Percentiles rank a stretch among this genome's conserved stretches.
These are phyloP conservation scores for Dusona sp. DNA, from an alignment of 2,888 invertebrate species.

Conservation along the genomic window DNA sequence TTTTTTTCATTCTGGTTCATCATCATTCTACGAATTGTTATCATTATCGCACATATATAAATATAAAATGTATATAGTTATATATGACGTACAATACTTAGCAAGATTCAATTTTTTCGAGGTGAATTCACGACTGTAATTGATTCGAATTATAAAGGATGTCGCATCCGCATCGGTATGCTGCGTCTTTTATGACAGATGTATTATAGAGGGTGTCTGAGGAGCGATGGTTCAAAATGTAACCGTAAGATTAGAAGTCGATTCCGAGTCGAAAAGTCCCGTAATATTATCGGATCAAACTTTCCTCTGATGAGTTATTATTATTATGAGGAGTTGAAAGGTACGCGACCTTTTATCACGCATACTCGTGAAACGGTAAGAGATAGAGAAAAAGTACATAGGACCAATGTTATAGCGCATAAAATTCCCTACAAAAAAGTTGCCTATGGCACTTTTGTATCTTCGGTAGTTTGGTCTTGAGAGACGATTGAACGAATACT, in stretches of 20 bases:
- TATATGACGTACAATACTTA: not conserved
- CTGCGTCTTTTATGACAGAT: slow-evolving; percentile 11
- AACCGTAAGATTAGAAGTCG: not conserved
- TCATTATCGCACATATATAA: not conserved
- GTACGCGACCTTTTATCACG: not conserved
- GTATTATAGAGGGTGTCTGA: not conserved
- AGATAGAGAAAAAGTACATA: too few relatives aligned
- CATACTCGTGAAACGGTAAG: too few relatives aligned
- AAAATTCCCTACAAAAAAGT: not conserved
- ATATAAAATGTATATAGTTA: not conserved
- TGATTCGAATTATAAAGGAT: slow-evolving; percentile 45
- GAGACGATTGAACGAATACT: not conserved
- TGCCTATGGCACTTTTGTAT: not conserved
- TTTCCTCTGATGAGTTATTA: not conserved
- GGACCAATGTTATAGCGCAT: not conserved
- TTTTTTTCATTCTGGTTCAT: not conserved
- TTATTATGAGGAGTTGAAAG: not conserved
- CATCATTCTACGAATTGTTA: not conserved
- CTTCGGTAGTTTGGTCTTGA: not conserved
- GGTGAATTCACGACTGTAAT: slow-evolving; percentile 40
- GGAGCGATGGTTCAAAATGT: slow-evolving; percentile 9
- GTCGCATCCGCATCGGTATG: slow-evolving; percentile 40
- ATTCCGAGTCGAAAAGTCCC: not conserved
- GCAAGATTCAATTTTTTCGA: slow-evolving; percentile 48
- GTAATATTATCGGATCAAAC: not conserved